Evolutionary conservation across 2,113 vertebrate species (phyloP).

Genomic region (Semicossyphus pulcher): DNA sequence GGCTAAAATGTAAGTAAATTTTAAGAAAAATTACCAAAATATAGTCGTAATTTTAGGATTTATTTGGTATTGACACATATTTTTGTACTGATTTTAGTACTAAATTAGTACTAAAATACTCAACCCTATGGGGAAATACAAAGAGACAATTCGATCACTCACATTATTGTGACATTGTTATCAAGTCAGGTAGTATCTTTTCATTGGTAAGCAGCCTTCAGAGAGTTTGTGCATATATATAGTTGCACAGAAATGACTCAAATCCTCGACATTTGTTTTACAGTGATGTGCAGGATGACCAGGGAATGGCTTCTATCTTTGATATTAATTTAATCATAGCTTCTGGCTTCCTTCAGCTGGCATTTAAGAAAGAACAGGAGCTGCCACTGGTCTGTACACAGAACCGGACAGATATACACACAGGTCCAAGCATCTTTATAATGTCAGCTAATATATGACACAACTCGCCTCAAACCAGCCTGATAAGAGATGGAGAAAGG

Average conservation of each 20-base stretch:
- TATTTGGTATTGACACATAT: too few species aligned
- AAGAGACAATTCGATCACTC: too few species aligned
- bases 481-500: constrained; percentile 7
- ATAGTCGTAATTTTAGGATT: too few species aligned
- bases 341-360: constrained; percentile 27
- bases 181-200: too few species aligned
- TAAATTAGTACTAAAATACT: too few species aligned
- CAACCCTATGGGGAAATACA: too few species aligned
- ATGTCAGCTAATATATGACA: constrained; percentile 68
- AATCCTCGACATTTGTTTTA: background rate
- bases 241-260: background rate
- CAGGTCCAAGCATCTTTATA: constrained; percentile 40
- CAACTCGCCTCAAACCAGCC: constrained; percentile 51
- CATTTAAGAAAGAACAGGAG: constrained; percentile 54
- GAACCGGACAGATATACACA: background rate
- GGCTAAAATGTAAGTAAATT: too few species aligned
- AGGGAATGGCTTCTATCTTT: background rate
- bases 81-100: too few species aligned
- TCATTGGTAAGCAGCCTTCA: background rate
- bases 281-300: background rate
- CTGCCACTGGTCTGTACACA: constrained; percentile 10
- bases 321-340: constrained; percentile 16
- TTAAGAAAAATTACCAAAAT: too few species aligned
- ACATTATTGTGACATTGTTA: background rate
- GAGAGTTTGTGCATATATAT: background rate